These are phyloP conservation scores for Dendrocincla tyrannina DNA, from an alignment of 2,797 vertebrate species.

Conservation along the genomic window DNA sequence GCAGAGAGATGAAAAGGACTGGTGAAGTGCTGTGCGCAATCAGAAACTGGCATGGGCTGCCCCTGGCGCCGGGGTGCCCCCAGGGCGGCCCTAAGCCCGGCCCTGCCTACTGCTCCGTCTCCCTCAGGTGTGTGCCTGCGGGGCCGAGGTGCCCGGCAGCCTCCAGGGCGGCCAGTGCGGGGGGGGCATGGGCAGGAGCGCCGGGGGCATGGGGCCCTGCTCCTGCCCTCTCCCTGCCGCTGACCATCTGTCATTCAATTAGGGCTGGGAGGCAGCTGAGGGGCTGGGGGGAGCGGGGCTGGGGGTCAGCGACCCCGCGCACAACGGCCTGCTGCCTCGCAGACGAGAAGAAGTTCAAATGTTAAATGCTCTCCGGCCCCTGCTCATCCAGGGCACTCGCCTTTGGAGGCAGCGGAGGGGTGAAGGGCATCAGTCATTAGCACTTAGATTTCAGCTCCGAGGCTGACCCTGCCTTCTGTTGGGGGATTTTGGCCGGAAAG, in stretches of 20 bases:
- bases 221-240: conserved; percentile 71
- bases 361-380: conserved; percentile 73
- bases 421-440: conserved; percentile 81
- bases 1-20: background rate
- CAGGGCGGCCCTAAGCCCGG: rapidly evolving
- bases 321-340: conserved; percentile 78
- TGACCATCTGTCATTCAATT: conserved; percentile 88
- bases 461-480: conserved; percentile 77
- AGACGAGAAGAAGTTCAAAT: conserved; percentile 80
- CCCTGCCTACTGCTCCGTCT: background rate
- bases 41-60: rapidly evolving
- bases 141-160: background rate
- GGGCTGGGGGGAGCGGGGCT: conserved; percentile 63
- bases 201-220: background rate
- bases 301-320: conserved; percentile 81
- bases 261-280: conserved; percentile 81
- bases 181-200: background rate
- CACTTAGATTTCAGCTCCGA: conserved; percentile 78
- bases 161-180: background rate
- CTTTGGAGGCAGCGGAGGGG: conserved; percentile 55
- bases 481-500: conserved; percentile 69
- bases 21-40: no score
- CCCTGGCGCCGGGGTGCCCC: background rate
- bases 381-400: conserved; percentile 56
- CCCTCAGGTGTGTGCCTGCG: rapidly evolving